Conservation (phyloP, 2,113 vertebrate genomes). For the Excalfactoria chinensis region DNA sequence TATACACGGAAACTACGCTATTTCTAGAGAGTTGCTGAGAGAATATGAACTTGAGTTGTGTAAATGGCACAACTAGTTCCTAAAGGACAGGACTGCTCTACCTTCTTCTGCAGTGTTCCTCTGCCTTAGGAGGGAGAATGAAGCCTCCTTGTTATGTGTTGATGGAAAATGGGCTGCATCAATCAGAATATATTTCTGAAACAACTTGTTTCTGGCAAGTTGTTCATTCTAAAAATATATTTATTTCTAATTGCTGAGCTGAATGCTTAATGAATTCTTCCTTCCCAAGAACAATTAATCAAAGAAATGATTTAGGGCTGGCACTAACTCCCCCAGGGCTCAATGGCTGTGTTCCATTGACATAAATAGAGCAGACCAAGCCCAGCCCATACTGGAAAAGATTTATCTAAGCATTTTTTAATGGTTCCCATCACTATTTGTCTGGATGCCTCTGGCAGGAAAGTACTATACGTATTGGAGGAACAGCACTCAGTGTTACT, state of each 20-base stretch:
- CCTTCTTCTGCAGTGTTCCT: background rate
- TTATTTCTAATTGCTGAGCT: conserved; percentile 65
- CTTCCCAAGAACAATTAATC: conserved; percentile 70
- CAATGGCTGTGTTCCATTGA: conserved; percentile 54
- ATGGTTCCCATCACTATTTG: conserved; percentile 6
- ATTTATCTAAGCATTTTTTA: conserved; percentile 22
- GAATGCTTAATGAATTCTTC: conserved; percentile 71
- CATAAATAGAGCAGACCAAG: conserved; percentile 39
- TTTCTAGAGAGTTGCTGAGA: background rate
- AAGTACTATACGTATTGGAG: background rate
- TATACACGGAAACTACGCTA: background rate
- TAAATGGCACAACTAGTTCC: background rate
- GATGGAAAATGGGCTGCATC: conserved; percentile 52
- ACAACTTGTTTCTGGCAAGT: conserved; percentile 69
- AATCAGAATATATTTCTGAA: conserved; percentile 50
- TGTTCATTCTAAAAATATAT: conserved; percentile 68
- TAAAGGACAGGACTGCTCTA: background rate
- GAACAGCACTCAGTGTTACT: background rate
- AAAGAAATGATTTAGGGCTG: conserved; percentile 54
- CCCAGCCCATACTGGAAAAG: background rate
- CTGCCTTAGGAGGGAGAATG: background rate
- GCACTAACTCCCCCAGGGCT: conserved; percentile 42
- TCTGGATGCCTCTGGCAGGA: background rate
- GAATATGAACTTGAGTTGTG: background rate
- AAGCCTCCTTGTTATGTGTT: background rate